phyloP scores from a whole-genome alignment of 2,888 invertebrate species.

The Caenorhabditis angaria region DNA sequence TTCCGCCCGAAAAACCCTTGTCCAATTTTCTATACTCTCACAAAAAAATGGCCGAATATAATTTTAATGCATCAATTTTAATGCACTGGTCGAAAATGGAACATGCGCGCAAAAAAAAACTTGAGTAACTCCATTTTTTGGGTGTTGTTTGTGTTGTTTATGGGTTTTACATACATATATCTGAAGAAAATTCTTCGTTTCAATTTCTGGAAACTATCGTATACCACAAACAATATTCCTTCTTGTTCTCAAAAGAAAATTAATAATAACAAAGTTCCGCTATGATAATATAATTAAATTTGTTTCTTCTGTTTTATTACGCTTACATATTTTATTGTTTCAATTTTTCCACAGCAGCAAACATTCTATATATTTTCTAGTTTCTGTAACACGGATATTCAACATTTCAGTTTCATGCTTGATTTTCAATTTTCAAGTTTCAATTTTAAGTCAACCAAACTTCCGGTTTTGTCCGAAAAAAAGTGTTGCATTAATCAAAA shows the following conservation, averaged over 20 bases:
- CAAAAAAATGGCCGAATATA: not conserved
- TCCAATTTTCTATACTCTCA: conserved; percentile 2
- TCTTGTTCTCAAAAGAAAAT: not conserved
- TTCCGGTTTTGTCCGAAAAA: conserved; percentile 22
- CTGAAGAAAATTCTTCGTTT: not conserved
- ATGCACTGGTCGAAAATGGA: conserved; percentile 2
- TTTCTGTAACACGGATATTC: not conserved
- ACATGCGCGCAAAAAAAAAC: conserved; percentile 4
- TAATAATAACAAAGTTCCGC: conserved; percentile 1
- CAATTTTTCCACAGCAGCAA: not conserved
- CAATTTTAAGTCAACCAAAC: conserved; percentile 15
- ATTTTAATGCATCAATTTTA: conserved; percentile 4
- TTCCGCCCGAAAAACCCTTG: conserved; percentile 2
- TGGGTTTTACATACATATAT: not conserved
- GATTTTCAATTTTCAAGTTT: not conserved
- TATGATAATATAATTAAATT: not conserved
- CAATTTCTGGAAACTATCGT: not conserved
- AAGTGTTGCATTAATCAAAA: not conserved
- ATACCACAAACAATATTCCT: not conserved
- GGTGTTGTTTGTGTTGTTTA: not conserved
- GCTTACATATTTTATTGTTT: conserved; percentile 1
- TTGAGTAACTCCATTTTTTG: not conserved
- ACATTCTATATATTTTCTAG: not conserved
- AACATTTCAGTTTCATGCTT: not conserved
- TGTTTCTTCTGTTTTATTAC: not conserved